These are phyloP conservation scores for Crepidodera aurea DNA, from an alignment of 2,888 invertebrate species.

Conservation along the genomic window DNA sequence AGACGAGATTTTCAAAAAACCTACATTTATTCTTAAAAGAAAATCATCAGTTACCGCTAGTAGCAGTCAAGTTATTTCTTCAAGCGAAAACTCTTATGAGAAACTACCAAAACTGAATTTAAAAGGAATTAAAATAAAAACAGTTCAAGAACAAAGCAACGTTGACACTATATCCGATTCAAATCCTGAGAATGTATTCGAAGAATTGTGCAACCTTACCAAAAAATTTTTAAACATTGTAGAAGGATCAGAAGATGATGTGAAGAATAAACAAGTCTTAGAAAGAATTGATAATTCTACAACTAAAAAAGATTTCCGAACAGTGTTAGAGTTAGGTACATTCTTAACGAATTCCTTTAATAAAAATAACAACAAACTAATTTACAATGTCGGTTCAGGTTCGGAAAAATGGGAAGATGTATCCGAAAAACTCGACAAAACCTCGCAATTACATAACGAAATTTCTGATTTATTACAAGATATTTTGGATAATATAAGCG, in stretches of 20 bases:
- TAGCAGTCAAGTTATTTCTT: too few species aligned
- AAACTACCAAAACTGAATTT: too few species aligned
- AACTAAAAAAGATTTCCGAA: not conserved
- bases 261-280: not conserved
- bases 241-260: not conserved
- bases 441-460: not conserved
- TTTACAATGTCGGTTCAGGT: constrained; percentile 13
- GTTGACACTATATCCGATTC: not conserved
- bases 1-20: not conserved
- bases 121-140: not conserved
- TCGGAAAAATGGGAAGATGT: constrained; percentile 22
- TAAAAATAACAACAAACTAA: constrained; percentile 19
- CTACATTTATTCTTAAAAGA: not conserved
- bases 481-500: constrained; percentile 18
- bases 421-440: constrained; percentile 7
- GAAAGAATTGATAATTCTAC: not conserved
- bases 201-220: not conserved
- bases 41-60: not conserved
- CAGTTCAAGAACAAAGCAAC: not conserved
- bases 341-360: constrained; percentile 18
- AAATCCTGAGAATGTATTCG: not conserved
- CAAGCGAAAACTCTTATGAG: too few species aligned
- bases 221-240: not conserved
- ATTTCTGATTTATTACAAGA: not conserved
- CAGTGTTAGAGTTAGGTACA: constrained; percentile 14